Percentiles rank a stretch among this genome's conserved stretches.
These are phyloP conservation scores for Heterocephalus glaber DNA, from an alignment of 2,113 vertebrate genomes.

Conservation along the genomic window DNA sequence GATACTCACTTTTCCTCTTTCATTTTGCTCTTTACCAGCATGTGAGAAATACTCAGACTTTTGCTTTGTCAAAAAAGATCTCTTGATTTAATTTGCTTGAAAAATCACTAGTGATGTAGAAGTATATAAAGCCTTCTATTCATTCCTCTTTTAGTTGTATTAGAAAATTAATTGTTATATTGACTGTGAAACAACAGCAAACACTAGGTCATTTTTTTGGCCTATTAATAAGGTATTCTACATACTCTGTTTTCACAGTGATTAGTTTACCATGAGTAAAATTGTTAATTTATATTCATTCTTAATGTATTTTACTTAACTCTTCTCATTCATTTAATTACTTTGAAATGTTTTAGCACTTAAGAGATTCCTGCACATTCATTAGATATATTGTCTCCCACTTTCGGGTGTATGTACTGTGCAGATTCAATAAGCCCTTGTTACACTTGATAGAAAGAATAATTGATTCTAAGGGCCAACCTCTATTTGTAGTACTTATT, in stretches of 20 bases:
- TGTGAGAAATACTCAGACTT: not conserved
- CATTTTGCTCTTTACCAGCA: not conserved
- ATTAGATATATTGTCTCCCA: not conserved
- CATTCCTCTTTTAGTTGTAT: not conserved
- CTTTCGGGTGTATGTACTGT: not conserved
- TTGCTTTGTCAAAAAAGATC: not conserved
- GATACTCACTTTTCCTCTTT: too few species aligned
- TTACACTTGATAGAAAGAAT: not conserved
- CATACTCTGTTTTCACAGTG: not conserved
- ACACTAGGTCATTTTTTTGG: not conserved
- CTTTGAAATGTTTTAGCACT: not conserved
- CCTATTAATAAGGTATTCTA: not conserved
- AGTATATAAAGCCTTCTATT: not conserved
- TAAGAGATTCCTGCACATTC: not conserved
- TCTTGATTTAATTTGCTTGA: not conserved
- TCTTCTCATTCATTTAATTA: conserved; percentile 1
- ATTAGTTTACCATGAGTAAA: not conserved
- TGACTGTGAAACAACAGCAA: not conserved
- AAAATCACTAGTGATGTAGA: not conserved
- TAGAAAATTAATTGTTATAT: not conserved
- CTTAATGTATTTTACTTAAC: not conserved
- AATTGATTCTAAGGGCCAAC: not conserved
- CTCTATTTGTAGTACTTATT: not conserved
- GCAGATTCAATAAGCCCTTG: not conserved
- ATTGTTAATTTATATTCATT: not conserved